These are phyloP conservation scores for Parnassius apollo DNA, from an alignment of 2,888 invertebrate genomes.

Conservation along the genomic window DNA sequence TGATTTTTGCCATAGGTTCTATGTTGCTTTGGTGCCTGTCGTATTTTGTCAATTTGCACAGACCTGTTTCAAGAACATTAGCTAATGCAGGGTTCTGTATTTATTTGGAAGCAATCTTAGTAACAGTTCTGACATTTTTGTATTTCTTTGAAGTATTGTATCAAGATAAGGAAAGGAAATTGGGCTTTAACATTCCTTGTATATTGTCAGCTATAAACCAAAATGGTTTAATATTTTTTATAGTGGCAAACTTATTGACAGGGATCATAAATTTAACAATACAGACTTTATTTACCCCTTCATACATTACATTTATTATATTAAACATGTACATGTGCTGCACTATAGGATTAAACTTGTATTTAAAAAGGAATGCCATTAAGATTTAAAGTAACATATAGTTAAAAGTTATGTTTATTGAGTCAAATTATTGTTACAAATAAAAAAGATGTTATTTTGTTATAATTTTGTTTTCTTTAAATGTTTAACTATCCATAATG, in stretches of 20 bases:
- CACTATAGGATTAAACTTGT: conserved; percentile 45
- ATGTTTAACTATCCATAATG: background rate
- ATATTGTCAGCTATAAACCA: conserved; percentile 87
- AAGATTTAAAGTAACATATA: conserved; percentile 54
- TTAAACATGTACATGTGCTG: conserved; percentile 81
- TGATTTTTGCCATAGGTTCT: conserved; percentile 40
- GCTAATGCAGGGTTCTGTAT: conserved; percentile 91
- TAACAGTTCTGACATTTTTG: conserved; percentile 77
- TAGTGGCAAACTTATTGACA: conserved; percentile 91
- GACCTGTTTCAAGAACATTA: conserved; percentile 88
- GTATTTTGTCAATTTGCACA: conserved; percentile 68
- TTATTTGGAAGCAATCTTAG: conserved; percentile 86
- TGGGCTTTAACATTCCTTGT: conserved; percentile 63
- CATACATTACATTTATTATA: conserved; percentile 70
- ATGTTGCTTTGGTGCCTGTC: conserved; percentile 65
- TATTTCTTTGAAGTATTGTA: conserved; percentile 78
- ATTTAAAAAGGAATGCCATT: conserved; percentile 64
- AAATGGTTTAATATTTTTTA: conserved; percentile 92
- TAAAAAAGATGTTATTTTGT: conserved; percentile 22
- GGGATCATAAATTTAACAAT: conserved; percentile 89
- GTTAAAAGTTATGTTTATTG: conserved; percentile 25
- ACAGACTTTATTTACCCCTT: conserved; percentile 79
- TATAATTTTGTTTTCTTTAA: conserved; percentile 1
- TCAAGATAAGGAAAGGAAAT: conserved; percentile 43
- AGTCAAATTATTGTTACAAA: conserved; percentile 26